phyloP scores from a whole-genome alignment of 2,113 vertebrate genomes.

The human (Homo sapiens) region DNA sequence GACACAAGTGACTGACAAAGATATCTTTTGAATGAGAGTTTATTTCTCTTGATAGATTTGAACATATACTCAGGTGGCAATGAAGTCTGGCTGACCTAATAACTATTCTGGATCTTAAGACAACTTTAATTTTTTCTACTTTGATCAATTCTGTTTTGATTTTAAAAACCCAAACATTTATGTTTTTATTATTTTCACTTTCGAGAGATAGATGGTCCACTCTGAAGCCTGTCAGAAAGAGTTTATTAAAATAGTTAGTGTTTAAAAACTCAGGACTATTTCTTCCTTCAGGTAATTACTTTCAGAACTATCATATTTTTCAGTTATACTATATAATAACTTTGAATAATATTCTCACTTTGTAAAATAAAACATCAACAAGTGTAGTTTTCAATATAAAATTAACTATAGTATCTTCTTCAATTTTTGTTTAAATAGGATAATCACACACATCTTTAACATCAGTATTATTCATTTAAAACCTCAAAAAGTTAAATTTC shows the following conservation, averaged over 20 bases:
- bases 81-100: not conserved
- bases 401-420: not conserved
- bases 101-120: not conserved
- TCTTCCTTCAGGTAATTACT: not conserved
- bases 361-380: not conserved
- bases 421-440: not conserved
- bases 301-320: not conserved
- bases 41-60: not conserved
- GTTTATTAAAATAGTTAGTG: not conserved
- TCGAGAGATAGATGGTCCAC: not conserved
- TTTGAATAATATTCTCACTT: not conserved
- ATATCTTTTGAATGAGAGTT: not conserved
- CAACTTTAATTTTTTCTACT: not conserved
- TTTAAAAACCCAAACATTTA: not conserved
- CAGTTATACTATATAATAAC: not conserved
- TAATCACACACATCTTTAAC: conserved; percentile 8
- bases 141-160: not conserved
- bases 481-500: not conserved
- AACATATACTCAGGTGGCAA: not conserved
- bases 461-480: not conserved
- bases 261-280: not conserved
- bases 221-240: not conserved
- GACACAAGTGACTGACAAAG: not conserved
- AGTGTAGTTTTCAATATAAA: not conserved
- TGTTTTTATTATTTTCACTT: not conserved